Conservation (phyloP, 2,113 vertebrate genomes). For the Epinephelus moara region DNA sequence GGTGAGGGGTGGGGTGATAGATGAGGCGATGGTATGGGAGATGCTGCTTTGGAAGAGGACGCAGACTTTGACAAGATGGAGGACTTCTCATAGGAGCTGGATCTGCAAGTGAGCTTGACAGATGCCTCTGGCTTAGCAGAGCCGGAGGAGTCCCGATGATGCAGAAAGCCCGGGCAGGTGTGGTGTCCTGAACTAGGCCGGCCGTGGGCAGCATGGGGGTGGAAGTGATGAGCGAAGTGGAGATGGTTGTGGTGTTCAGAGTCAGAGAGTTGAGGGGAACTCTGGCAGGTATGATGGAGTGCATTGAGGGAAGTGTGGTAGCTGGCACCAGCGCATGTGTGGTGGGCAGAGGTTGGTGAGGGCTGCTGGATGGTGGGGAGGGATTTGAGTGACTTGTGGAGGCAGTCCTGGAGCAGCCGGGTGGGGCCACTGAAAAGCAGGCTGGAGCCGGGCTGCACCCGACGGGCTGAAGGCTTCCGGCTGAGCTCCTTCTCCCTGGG, state of each 20-base stretch:
- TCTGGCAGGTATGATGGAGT: conserved; percentile 69
- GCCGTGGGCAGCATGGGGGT: conserved; percentile 10
- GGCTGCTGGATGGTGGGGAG: conserved; percentile 73
- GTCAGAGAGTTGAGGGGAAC: conserved; percentile 47
- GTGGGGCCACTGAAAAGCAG: conserved; percentile 84
- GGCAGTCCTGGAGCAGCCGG: conserved; percentile 80
- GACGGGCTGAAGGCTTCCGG: conserved; percentile 81
- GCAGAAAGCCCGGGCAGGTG: conserved; percentile 61
- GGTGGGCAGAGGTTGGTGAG: conserved; percentile 48
- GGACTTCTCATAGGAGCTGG: conserved; percentile 72
- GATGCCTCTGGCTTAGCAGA: conserved; percentile 42
- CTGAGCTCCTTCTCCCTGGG: conserved; percentile 70
- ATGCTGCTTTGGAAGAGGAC: conserved; percentile 53
- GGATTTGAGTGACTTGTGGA: conserved; percentile 69
- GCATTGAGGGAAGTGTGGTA: conserved; percentile 62
- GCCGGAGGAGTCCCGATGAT: conserved; percentile 40
- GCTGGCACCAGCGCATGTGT: conserved; percentile 14
- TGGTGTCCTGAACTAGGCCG: conserved; percentile 57
- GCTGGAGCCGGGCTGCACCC: conserved; percentile 84
- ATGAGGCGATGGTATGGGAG: conserved; percentile 76
- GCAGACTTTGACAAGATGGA: conserved; percentile 61
- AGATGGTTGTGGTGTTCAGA: conserved; percentile 36
- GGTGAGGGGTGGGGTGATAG: conserved; percentile 65
- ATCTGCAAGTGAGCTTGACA: conserved; percentile 57
- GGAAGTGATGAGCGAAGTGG: conserved; percentile 19